A percentile compares a stretch with the other conserved stretches of the same genome.
phyloP scores from a whole-genome alignment of 2,797 vertebrate genomes.

The Mus minutoides region DNA sequence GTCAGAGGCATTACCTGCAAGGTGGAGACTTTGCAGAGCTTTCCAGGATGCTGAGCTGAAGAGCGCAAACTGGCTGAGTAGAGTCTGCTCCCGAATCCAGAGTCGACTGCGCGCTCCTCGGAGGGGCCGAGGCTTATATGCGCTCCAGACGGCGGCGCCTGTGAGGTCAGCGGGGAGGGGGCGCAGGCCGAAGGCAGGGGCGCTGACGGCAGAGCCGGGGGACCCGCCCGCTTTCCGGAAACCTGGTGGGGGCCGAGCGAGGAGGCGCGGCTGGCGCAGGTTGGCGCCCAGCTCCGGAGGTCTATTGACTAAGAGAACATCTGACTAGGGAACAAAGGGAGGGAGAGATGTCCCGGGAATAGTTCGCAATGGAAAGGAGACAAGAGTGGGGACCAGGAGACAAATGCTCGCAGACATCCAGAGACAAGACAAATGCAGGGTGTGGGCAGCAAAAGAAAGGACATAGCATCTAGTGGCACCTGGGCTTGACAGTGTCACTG shows the following conservation, averaged over 20 bases:
- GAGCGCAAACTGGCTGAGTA: neutral
- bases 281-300: neutral
- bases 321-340: neutral
- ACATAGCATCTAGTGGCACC: neutral
- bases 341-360: neutral
- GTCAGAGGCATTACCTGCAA: neutral
- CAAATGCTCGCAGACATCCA: neutral
- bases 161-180: slow-evolving; percentile 75
- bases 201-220: slow-evolving; percentile 69
- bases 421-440: neutral
- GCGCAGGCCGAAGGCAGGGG: neutral
- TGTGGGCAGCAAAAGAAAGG: neutral
- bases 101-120: neutral
- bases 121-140: slow-evolving; percentile 50
- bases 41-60: neutral
- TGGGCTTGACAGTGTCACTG: neutral
- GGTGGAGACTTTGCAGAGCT: neutral
- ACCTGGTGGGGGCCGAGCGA: neutral
- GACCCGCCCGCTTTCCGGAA: slow-evolving; percentile 65
- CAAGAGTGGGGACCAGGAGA: neutral
- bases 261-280: neutral
- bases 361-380: neutral
- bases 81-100: neutral
- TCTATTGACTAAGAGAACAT: neutral
- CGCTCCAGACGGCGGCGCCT: neutral